phyloP scores from a whole-genome alignment of 1,140 invertebrate genomes.

The Drosophila parvula region DNA sequence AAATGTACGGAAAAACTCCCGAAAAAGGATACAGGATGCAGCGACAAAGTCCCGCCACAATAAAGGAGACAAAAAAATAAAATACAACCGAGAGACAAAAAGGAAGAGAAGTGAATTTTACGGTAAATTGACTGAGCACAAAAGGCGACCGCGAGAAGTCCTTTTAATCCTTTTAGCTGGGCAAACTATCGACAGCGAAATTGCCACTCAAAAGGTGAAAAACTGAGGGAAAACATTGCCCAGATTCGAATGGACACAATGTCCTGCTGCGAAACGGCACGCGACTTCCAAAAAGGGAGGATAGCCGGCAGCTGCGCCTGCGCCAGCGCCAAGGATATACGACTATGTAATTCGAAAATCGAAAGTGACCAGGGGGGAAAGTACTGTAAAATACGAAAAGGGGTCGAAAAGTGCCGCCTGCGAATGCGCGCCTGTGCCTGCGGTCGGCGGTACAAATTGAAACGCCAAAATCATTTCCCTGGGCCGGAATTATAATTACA shows the following conservation, averaged over 20 bases:
- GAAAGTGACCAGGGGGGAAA: conserved; percentile 26
- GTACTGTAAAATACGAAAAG: conserved; percentile 32
- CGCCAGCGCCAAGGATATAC: conserved; percentile 39
- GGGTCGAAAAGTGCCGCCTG: conserved; percentile 50
- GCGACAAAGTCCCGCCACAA: conserved; percentile 32
- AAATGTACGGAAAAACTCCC: conserved; percentile 32
- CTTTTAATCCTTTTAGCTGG: conserved; percentile 66
- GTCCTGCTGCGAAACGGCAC: conserved; percentile 64
- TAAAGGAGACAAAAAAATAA: conserved; percentile 31
- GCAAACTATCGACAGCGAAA: conserved; percentile 29
- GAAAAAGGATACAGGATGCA: conserved; percentile 30
- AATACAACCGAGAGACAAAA: conserved; percentile 8
- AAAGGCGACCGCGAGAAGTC: conserved; percentile 53
- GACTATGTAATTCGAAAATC: conserved; percentile 22
- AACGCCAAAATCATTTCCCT: conserved; percentile 72
- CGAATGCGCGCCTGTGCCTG: conserved; percentile 37
- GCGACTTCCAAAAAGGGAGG: conserved; percentile 33
- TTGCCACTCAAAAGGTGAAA: conserved; percentile 79
- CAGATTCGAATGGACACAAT: conserved; percentile 25
- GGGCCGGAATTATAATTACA: conserved; percentile 66
- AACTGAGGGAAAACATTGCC: conserved; percentile 63
- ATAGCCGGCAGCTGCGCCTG: conserved; percentile 55
- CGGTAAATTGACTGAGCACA: conserved; percentile 72
- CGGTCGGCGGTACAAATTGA: conserved; percentile 72
- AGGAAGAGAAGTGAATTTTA: conserved; percentile 53